phyloP scores from a whole-genome alignment of 2,888 invertebrate species.

The Acleris holmiana region DNA sequence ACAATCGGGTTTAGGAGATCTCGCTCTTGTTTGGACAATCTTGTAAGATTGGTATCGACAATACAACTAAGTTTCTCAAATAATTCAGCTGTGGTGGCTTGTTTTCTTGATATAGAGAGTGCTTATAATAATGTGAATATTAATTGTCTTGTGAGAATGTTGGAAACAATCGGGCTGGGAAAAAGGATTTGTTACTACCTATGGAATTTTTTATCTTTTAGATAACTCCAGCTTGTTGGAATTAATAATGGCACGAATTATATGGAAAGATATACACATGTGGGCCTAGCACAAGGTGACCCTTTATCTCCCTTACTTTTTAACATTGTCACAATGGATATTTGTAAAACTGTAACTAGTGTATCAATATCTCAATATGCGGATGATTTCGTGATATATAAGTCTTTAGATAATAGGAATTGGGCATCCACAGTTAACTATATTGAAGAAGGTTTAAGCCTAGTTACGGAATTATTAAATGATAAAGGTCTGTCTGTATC shows the following conservation, averaged over 20 bases:
- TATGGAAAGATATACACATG: conserved; percentile 22
- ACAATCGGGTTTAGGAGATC: conserved; percentile 34
- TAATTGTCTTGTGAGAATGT: no score
- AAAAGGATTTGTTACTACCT: conserved; percentile 29
- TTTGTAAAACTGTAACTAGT: conserved; percentile 17
- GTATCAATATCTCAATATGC: conserved; percentile 37
- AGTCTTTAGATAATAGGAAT: neutral
- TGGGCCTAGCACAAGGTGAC: conserved; percentile 39
- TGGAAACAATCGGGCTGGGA: conserved; percentile 30
- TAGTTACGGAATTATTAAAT: neutral
- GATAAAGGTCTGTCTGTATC: neutral
- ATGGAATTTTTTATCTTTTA: conserved; percentile 24
- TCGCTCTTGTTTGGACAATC: conserved; percentile 21
- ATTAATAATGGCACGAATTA: neutral
- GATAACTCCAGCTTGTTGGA: conserved; percentile 14
- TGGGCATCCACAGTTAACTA: neutral
- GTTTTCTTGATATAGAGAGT: no score
- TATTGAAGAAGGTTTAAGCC: neutral
- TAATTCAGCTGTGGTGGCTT: no score
- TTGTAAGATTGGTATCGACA: no score
- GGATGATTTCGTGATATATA: conserved; percentile 3
- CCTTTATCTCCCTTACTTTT: conserved; percentile 39
- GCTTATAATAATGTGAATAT: no score
- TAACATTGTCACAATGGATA: no score
- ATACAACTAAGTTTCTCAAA: no score